Evolutionary conservation across 1,140 invertebrate genomes (phyloP).

Genomic region (Subanguina moxae): DNA sequence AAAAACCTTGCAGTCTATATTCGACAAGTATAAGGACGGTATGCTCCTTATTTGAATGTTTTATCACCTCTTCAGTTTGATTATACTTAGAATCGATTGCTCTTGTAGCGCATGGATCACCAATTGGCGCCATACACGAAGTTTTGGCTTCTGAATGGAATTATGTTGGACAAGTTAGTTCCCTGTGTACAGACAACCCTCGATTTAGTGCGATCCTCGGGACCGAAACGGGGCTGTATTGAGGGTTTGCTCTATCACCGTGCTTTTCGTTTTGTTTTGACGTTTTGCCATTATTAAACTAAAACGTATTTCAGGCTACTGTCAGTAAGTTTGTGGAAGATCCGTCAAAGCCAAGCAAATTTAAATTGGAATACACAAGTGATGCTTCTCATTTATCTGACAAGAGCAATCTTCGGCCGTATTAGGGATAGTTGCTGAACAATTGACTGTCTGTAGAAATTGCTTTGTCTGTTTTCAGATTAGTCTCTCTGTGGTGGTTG

Average conservation of each 20-base stretch:
- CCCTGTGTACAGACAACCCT: no score
- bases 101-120: slow-evolving; percentile 49
- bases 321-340: slow-evolving; percentile 51
- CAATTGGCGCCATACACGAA: slow-evolving; percentile 56
- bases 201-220: no score
- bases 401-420: slow-evolving; percentile 38
- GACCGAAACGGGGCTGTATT: slow-evolving; percentile 24
- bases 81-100: slow-evolving; percentile 36
- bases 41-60: not conserved
- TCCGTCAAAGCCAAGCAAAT: slow-evolving; percentile 28
- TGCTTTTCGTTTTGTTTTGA: no score
- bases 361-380: slow-evolving; percentile 31
- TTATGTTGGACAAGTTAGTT: slow-evolving; percentile 53
- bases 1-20: slow-evolving; percentile 32
- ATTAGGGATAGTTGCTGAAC: slow-evolving; percentile 30
- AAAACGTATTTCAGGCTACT: slow-evolving; percentile 37
- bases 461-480: no score
- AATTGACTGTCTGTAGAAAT: not conserved
- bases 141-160: slow-evolving; percentile 48
- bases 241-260: no score
- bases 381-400: slow-evolving; percentile 46
- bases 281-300: not conserved
- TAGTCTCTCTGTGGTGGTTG: no score
- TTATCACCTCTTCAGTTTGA: not conserved
- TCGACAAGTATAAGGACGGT: slow-evolving; percentile 1